Conservation (phyloP, 2,888 invertebrate genomes). For the Phortica okadai region DNA sequence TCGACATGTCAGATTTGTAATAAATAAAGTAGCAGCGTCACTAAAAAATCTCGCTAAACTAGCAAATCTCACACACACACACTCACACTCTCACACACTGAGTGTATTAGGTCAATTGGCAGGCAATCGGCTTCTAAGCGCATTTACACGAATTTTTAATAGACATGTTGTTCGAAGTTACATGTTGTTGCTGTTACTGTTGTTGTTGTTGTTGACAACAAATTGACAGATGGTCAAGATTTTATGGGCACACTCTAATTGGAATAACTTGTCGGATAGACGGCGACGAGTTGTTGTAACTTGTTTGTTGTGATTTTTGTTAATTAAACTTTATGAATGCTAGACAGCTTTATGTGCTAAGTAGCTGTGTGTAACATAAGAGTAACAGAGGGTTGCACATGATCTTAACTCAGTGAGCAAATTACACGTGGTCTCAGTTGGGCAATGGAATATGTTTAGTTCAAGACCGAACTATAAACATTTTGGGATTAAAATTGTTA, state of each 20-base stretch:
- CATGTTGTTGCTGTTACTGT: no score
- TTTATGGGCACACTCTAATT: constrained; percentile 7
- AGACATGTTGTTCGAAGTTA: constrained; percentile 46
- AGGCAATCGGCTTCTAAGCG: constrained; percentile 58
- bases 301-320: neutral
- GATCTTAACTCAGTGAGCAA: no score
- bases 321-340: neutral
- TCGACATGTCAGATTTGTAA: constrained; percentile 40
- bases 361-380: neutral
- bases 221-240: constrained; percentile 18
- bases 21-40: constrained; percentile 23
- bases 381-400: no score
- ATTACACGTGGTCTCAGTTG: no score
- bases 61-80: constrained; percentile 33
- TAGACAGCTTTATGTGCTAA: neutral
- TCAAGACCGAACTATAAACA: no score
- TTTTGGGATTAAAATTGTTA: no score
- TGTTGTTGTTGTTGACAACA: constrained; percentile 5
- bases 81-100: constrained; percentile 22
- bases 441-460: no score
- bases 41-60: neutral
- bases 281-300: neutral
- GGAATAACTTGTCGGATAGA: neutral
- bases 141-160: constrained; percentile 69
- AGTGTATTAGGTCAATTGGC: constrained; percentile 16